Percentiles rank a stretch among this genome's conserved stretches.
Evolutionary conservation across 92 coral and sea anemone genomes (phyloP).

Genomic region (Diadumene lineata): DNA sequence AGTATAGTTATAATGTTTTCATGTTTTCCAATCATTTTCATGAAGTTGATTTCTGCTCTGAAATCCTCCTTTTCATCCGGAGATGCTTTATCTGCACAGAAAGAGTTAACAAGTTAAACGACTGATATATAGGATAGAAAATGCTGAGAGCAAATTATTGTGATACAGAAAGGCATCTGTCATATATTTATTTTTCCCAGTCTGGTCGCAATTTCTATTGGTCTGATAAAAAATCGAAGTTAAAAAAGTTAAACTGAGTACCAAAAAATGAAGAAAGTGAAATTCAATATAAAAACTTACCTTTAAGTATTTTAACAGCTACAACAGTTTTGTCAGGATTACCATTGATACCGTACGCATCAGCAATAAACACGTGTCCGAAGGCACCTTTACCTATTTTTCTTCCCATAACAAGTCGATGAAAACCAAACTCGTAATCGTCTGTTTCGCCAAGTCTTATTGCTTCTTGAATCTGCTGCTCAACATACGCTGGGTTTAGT

Average conservation of each 20-base stretch:
- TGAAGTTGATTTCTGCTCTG: constrained; percentile 85
- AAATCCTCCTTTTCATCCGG: constrained; percentile 90
- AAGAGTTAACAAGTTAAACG: not conserved
- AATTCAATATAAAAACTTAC: constrained; percentile 33
- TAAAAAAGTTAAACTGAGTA: too few species aligned
- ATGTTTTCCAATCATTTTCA: constrained; percentile 90
- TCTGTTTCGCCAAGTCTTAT: constrained; percentile 83
- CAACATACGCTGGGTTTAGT: constrained; percentile 87
- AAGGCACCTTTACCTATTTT: constrained; percentile 93
- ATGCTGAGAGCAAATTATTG: too few species aligned
- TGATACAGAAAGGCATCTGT: too few species aligned
- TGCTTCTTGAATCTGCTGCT: constrained; percentile 95
- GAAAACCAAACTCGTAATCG: constrained; percentile 88
- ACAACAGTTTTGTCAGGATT: constrained; percentile 63
- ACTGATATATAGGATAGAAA: not conserved
- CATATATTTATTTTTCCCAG: too few species aligned
- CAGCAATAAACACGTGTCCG: constrained; percentile 91
- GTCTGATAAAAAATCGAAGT: too few species aligned
- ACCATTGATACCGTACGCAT: constrained; percentile 80
- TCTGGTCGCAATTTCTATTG: too few species aligned
- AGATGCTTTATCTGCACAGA: constrained; percentile 61
- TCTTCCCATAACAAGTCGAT: constrained; percentile 79
- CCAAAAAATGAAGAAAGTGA: not conserved
- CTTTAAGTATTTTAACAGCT: constrained; percentile 88
- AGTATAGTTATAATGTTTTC: constrained; percentile 87